Percentiles rank a stretch among this genome's conserved stretches.
These are phyloP conservation scores for Silurus lanzhouensis DNA, from an alignment of 2,797 vertebrate genomes.

Conservation along the genomic window DNA sequence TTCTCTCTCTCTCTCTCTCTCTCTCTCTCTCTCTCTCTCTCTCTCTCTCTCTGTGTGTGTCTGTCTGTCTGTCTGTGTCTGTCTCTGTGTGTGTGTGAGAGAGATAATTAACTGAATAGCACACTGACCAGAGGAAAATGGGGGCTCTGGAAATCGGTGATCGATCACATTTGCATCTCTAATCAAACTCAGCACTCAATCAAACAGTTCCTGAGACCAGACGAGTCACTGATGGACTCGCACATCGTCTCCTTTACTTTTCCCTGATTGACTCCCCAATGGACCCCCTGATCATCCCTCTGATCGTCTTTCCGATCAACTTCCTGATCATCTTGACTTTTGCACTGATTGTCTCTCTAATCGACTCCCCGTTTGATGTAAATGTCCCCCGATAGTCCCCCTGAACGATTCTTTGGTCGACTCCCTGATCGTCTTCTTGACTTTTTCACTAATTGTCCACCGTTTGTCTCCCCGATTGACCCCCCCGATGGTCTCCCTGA, in stretches of 20 bases:
- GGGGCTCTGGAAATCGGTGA: neutral
- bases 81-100: no score
- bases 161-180: neutral
- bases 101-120: constrained; percentile 1
- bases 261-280: neutral
- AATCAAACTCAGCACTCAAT: neutral
- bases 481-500: neutral
- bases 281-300: no score
- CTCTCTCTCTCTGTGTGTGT: neutral
- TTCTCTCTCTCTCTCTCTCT: neutral
- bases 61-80: neutral
- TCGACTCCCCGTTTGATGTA: neutral
- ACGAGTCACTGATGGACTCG: neutral
- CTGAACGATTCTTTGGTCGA: neutral
- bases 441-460: no score
- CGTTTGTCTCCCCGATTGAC: neutral
- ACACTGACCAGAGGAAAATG: neutral
- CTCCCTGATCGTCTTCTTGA: neutral
- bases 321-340: neutral
- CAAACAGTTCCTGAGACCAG: neutral
- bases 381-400: neutral
- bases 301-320: no score
- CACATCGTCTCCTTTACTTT: neutral
- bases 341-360: neutral
- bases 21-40: no score